Base-by-base conservation (phyloP, 1,140 invertebrate species). In the Aphaenogaster ashmeadi region DNA sequence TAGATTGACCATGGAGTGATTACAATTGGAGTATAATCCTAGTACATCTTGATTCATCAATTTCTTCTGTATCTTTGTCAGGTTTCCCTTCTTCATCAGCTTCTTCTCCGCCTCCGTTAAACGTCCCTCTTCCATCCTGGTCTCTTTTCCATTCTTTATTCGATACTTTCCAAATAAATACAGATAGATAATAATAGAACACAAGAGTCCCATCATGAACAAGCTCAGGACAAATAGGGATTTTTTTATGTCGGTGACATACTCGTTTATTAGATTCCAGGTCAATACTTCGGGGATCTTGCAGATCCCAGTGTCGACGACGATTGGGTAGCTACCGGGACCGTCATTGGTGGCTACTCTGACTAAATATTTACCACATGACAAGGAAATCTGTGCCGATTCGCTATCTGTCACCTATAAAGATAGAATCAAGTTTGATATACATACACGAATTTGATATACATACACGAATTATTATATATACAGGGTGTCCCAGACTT, bases 251-350 rank as follows among this genome's bases (percentile, higher is more conserved):
- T 21, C 33, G 4, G 3, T 64, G 60, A 18, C 13, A 21, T 38
- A 38, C 18, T 66, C 13, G 3, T 9, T 21, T 44, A 44, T 44
- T 47, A 47, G 7, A 0, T 21, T 15, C 64, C 64, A 33, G 3
- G 27, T 27, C 5, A 41, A 69, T 27, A 7, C 27, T 8, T 50
- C 13, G 11, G 44, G 21, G 13, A 1, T 69, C 0, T 47, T 13
- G 66, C 41, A 69, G n/a, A 13, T 3, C 0, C 85, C 92, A 1
- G 95, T 95, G 74, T 95, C 94, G 7, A 95, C 88, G 13, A 95
- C 93, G 41, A 95, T 95, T 1, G 95, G 94, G 36, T 94, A 95
- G 52, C 95, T 95, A 0, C 95, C 95, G 0, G 95, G 95, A 0
- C 94, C 95, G 8, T 95, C 93, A 75, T 95, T 94, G 0, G 94